Evolutionary conservation across 30 jellyfish, hydroid and myxozoan species (phyloP).

Genomic region (Aurelia sp.): DNA sequence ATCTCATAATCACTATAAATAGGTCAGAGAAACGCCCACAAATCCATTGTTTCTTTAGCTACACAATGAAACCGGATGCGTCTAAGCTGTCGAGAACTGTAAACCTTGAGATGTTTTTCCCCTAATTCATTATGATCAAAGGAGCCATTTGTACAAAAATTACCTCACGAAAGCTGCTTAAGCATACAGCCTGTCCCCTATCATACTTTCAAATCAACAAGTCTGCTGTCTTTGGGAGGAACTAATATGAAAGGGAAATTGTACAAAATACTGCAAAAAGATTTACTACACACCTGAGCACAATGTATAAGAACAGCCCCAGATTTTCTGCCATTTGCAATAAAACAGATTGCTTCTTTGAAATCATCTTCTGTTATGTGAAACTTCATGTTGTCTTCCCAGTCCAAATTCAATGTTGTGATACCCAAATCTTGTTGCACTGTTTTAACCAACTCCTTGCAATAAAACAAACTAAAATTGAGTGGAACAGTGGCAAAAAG

Average conservation of each 20-base stretch:
- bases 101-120: too few relatives aligned
- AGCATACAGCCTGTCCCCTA: too few relatives aligned
- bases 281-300: conserved; percentile 78
- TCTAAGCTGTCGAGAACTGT: too few relatives aligned
- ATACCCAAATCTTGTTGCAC: conserved; percentile 4
- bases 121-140: too few relatives aligned
- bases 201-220: too few relatives aligned
- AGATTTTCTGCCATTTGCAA: conserved; percentile 49
- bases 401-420: conserved; percentile 61
- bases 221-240: neutral
- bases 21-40: too few relatives aligned
- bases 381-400: conserved; percentile 83
- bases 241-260: neutral
- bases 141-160: too few relatives aligned
- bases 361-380: conserved; percentile 71
- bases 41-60: too few relatives aligned
- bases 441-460: conserved; percentile 36
- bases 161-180: too few relatives aligned
- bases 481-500: too few relatives aligned
- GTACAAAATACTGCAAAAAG: neutral
- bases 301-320: conserved; percentile 88
- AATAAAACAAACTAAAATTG: neutral
- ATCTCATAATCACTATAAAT: too few relatives aligned
- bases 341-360: conserved; percentile 47
- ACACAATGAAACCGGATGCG: too few relatives aligned